phyloP scores from a whole-genome alignment of 2,797 vertebrate species.

The Tapirus indicus region DNA sequence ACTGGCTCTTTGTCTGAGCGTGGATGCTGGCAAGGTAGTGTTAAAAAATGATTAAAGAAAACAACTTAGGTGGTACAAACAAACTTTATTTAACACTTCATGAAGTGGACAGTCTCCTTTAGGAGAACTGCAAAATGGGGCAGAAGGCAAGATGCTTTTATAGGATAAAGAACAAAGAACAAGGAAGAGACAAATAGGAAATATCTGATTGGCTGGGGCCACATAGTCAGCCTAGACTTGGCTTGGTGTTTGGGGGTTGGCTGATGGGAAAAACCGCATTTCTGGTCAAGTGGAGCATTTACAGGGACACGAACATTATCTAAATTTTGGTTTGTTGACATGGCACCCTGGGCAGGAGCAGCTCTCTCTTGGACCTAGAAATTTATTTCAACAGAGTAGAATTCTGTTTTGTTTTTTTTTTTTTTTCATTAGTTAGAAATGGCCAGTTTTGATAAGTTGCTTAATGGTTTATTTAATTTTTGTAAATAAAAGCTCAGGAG shows the following conservation, averaged over 20 bases:
- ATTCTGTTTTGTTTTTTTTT: neutral
- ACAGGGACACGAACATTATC: neutral
- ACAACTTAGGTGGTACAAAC: neutral
- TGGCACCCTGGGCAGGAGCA: neutral
- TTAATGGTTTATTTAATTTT: conserved; percentile 34
- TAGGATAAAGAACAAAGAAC: neutral
- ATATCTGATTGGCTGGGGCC: neutral
- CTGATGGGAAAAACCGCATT: no score
- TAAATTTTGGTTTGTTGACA: neutral
- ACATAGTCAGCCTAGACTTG: neutral
- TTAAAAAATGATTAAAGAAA: neutral
- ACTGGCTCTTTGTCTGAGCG: neutral
- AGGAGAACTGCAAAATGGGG: neutral
- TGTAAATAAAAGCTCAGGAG: neutral
- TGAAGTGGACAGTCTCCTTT: neutral
- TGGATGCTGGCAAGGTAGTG: neutral
- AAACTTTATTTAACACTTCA: neutral
- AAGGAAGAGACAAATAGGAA: neutral
- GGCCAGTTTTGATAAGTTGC: neutral
- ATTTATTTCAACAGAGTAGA: neutral
- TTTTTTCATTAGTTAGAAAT: conserved; percentile 18
- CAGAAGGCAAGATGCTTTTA: neutral
- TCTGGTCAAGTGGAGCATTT: neutral
- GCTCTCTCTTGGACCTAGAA: neutral
- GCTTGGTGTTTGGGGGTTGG: neutral